Percentiles rank a stretch among this genome's conserved stretches.
Evolutionary conservation across 2,797 vertebrate genomes (phyloP).

Genomic region (Eleutherodactylus coqui): DNA sequence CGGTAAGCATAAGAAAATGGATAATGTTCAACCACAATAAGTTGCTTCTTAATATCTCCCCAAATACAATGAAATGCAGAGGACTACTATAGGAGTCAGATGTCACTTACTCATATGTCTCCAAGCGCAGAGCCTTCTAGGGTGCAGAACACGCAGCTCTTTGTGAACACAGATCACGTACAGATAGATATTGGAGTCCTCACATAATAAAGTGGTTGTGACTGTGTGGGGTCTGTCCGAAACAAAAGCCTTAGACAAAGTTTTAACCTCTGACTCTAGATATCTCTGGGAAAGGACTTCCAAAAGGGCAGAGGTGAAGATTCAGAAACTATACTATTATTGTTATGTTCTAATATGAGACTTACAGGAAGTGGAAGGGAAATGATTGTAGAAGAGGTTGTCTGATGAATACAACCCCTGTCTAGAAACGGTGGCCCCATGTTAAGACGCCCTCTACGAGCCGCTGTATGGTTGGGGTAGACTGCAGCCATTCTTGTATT

Average conservation of each 20-base stretch:
- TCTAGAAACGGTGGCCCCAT: too few relatives aligned
- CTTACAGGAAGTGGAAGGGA: neutral
- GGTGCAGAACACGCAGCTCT: neutral
- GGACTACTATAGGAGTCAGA: neutral
- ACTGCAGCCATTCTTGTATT: too few relatives aligned
- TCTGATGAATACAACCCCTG: neutral
- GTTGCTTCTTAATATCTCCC: too few relatives aligned
- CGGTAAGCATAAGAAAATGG: too few relatives aligned
- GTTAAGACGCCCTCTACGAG: too few relatives aligned
- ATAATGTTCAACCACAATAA: too few relatives aligned
- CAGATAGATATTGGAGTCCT: neutral
- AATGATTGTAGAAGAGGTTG: neutral
- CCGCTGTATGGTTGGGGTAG: too few relatives aligned
- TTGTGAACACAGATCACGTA: slow-evolving; percentile 1
- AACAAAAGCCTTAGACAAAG: slow-evolving; percentile 10
- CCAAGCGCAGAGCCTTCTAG: too few relatives aligned
- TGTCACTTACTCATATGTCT: too few relatives aligned
- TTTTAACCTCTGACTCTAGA: slow-evolving; percentile 30
- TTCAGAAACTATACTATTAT: neutral
- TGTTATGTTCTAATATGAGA: neutral
- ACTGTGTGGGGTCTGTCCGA: slow-evolving; percentile 30
- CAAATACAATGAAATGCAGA: neutral
- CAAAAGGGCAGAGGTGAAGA: neutral
- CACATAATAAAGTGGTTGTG: slow-evolving; percentile 8
- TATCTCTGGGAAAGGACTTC: slow-evolving; percentile 35